phyloP scores from a whole-genome alignment of 2,113 vertebrate species.

The Dicaeum eximium region DNA sequence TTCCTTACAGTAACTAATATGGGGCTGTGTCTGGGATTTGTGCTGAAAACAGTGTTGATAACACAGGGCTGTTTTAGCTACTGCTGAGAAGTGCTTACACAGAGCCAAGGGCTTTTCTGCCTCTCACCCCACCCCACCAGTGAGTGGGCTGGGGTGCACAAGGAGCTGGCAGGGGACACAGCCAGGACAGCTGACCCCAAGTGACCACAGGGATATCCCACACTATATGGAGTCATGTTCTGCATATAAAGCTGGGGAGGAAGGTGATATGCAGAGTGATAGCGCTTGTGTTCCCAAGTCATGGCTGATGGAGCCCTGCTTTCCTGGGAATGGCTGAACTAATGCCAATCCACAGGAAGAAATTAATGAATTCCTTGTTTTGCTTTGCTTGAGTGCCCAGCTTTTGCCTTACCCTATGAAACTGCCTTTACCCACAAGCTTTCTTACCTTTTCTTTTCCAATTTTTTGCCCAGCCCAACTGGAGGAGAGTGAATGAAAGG shows the following conservation, averaged over 20 bases:
- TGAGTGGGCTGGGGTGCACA: background rate
- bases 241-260: background rate
- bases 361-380: background rate
- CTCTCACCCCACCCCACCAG: background rate
- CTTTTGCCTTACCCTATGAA: background rate
- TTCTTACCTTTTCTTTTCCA: background rate
- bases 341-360: background rate
- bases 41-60: background rate
- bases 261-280: background rate
- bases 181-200: background rate
- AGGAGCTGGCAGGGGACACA: background rate
- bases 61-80: background rate
- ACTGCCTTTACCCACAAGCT: background rate
- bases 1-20: background rate
- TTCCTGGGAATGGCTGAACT: background rate
- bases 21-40: background rate
- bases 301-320: background rate
- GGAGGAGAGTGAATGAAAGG: background rate
- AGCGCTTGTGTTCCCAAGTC: background rate
- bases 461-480: background rate
- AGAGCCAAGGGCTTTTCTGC: background rate
- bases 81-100: background rate
- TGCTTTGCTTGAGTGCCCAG: background rate
- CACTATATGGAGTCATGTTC: background rate
- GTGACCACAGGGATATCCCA: background rate